phyloP scores from a whole-genome alignment of 2,888 invertebrate genomes.

The Diadromus collaris region DNA sequence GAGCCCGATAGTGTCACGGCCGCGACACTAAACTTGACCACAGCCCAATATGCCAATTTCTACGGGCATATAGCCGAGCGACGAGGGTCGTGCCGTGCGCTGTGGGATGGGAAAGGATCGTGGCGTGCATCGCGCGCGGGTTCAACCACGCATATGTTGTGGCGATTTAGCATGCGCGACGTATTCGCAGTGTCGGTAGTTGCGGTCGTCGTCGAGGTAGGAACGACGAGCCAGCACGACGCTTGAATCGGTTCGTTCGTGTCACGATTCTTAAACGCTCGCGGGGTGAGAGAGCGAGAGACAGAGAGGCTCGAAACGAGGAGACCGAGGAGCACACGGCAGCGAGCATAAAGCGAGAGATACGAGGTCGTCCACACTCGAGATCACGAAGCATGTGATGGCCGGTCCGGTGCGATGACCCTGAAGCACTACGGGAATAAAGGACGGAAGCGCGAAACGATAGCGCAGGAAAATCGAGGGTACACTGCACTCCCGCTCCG shows the following conservation, averaged over 20 bases:
- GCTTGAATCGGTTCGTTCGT: constrained; percentile 59
- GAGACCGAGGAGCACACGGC: not conserved
- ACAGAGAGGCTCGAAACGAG: constrained; percentile 27
- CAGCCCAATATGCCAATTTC: constrained; percentile 51
- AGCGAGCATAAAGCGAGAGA: constrained; percentile 32
- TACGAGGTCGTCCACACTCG: constrained; percentile 46
- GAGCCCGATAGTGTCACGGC: constrained; percentile 71
- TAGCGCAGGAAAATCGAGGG: constrained; percentile 4
- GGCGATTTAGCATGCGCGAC: constrained; percentile 40
- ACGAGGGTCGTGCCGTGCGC: constrained; percentile 8
- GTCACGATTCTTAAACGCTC: constrained; percentile 56
- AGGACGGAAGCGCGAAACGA: not conserved
- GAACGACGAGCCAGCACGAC: constrained; percentile 35
- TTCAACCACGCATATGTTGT: constrained; percentile 59
- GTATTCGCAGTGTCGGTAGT: constrained; percentile 27
- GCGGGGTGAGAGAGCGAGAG: not conserved
- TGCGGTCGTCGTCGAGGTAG: constrained; percentile 26
- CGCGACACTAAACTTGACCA: constrained; percentile 53
- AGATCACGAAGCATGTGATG: constrained; percentile 29
- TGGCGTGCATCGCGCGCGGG: constrained; percentile 26
- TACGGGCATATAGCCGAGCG: constrained; percentile 27
- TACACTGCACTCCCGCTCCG: not conserved
- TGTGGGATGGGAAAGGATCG: constrained; percentile 30
- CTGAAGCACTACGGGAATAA: constrained; percentile 34
- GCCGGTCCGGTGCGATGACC: constrained; percentile 55